Percentiles rank a stretch among this genome's conserved stretches.
These are phyloP conservation scores for Hartigia nigra DNA, from an alignment of 2,888 invertebrate species.

Conservation along the genomic window DNA sequence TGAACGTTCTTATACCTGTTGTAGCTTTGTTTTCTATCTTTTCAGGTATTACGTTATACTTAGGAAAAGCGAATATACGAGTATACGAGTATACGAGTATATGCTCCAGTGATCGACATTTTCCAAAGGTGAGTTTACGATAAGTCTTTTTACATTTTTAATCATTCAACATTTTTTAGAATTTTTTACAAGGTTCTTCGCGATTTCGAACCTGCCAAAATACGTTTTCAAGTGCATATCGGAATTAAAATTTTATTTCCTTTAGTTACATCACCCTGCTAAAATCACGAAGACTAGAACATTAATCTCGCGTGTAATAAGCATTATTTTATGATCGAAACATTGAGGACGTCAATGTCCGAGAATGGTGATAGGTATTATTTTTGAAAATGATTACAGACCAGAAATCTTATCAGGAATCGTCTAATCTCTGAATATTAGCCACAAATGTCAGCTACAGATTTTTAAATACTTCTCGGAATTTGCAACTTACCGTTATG, in stretches of 20 bases:
- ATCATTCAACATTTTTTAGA: neutral
- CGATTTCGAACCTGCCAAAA: too few species aligned
- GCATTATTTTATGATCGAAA: neutral
- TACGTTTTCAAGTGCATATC: too few species aligned
- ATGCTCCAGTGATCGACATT: neutral
- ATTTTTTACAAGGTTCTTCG: too few species aligned
- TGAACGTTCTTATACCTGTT: neutral
- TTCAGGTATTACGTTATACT: neutral
- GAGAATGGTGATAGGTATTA: neutral
- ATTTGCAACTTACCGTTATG: neutral
- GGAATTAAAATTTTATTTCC: too few species aligned
- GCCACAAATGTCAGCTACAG: neutral
- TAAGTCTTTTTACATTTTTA: neutral
- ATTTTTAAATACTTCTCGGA: neutral
- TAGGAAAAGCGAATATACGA: neutral
- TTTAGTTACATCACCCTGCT: neutral
- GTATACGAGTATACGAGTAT: too few species aligned
- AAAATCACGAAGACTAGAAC: neutral
- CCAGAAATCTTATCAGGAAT: neutral
- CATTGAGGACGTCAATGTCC: neutral
- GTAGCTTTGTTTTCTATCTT: neutral
- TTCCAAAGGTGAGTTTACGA: neutral
- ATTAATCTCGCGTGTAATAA: neutral
- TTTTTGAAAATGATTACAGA: neutral
- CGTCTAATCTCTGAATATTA: neutral